These are phyloP conservation scores for Epinephelus cyanopodus DNA, from an alignment of 2,113 vertebrate genomes.

Conservation along the genomic window DNA sequence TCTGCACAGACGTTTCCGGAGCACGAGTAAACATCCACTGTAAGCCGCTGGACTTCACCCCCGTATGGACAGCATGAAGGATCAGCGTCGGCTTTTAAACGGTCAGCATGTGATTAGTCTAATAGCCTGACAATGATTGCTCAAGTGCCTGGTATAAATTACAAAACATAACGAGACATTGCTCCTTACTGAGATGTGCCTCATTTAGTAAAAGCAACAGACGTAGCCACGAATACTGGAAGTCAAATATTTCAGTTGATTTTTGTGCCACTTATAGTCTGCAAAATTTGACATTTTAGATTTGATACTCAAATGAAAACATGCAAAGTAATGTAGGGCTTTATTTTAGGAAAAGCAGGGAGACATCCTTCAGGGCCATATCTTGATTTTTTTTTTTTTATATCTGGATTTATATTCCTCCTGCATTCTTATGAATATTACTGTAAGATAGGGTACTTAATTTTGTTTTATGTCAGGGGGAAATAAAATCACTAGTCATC, in stretches of 20 bases:
- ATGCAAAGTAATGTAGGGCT: background rate
- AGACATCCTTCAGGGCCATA: background rate
- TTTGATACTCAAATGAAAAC: background rate
- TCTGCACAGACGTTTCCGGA: conserved; percentile 49
- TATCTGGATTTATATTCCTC: background rate
- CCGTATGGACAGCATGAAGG: conserved; percentile 45
- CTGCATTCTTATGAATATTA: background rate
- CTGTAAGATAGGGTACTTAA: background rate
- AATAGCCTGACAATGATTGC: conserved; percentile 66
- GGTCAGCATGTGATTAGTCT: conserved; percentile 70
- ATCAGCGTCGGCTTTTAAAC: conserved; percentile 60
- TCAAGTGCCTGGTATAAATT: conserved; percentile 60
- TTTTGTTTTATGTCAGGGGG: background rate
- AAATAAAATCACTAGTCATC: background rate
- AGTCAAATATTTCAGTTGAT: background rate
- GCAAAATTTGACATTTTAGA: background rate
- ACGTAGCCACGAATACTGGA: background rate
- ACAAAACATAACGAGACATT: conserved; percentile 53
- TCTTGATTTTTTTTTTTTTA: background rate
- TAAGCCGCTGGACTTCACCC: conserved; percentile 37
- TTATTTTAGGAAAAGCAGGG: background rate
- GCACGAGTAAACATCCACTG: conserved; percentile 43
- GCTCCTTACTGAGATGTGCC: conserved; percentile 34
- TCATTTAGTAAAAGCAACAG: conserved; percentile 22
- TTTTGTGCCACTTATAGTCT: background rate